Base-by-base conservation (phyloP, 92 coral and sea anemone genomes). In the Epizoanthus ramosus region DNA sequence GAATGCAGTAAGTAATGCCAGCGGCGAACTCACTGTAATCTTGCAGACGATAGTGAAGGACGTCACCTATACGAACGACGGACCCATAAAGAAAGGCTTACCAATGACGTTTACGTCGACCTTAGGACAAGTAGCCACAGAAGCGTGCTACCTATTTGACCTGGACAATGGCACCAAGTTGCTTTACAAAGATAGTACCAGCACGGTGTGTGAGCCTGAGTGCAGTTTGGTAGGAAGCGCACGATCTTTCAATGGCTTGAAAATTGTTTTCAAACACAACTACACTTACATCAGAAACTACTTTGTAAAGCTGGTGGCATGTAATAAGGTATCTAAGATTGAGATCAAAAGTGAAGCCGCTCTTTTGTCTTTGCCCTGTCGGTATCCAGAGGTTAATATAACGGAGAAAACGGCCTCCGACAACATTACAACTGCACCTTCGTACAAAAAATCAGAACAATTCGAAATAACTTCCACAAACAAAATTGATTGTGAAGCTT, bases 401-500 rank as follows among this genome's bases (percentile, higher is more conserved):
- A 83, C 88, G 17, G 74, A 81, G 12, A 65, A 54, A 13, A 63
- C 80, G 13, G 94, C 91, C 8, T 90, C 94, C 33, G 28, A n/a
- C 0, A 92, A 74, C 79, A 59, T 84, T 16, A 57, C 82, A 8
- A 58, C 54, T 53, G 90, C 98, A 8, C 70, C 74, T 17, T 13
- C 57, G 50, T 93, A 91, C 67, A 72, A 37, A 23, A 74, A 66
- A 57, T 88, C 93, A 17, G 56, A 81, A 28, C 53, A 31, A 14
- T 56, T 90, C 15, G 66, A 63, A 37, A 77, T 95, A 5, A 85
- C 87, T 61, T 86, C 92, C 17, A 60, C 65, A 74, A 88, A 89
- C 19, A 54, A 33, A 31, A 77, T 90, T 24, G 79, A 88, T 75
- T 95, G 98, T 68, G 92, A 91, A 84, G 98, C 98, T 5, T 91